phyloP scores from a whole-genome alignment of 2,888 invertebrate species.

The Elmis aenea region DNA sequence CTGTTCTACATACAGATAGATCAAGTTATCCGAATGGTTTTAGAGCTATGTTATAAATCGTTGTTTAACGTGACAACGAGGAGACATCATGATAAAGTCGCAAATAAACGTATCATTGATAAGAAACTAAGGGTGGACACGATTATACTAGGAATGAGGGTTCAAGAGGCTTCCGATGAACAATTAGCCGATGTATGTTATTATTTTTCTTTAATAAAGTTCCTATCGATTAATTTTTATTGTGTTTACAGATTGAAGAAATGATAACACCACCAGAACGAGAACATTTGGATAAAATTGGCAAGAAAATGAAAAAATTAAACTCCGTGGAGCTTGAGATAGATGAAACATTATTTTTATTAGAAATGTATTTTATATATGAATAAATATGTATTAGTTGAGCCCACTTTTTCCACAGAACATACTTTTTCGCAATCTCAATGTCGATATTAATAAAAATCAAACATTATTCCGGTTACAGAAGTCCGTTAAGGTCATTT shows the following conservation, averaged over 20 bases:
- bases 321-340: constrained; percentile 74
- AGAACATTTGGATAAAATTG: constrained; percentile 68
- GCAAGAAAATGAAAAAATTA: constrained; percentile 69
- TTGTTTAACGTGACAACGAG: constrained; percentile 65
- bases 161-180: constrained; percentile 70
- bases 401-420: no score
- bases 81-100: constrained; percentile 58
- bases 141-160: constrained; percentile 72
- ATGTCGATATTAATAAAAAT: no score
- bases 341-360: constrained; percentile 76
- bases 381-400: constrained; percentile 32
- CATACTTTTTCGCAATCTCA: no score
- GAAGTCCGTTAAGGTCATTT: no score
- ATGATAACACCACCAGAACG: constrained; percentile 83
- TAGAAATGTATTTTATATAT: constrained; percentile 70
- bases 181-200: constrained; percentile 71
- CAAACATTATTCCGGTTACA: no score
- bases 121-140: constrained; percentile 83
- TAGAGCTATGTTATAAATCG: constrained; percentile 68
- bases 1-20: constrained; percentile 69
- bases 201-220: constrained; percentile 1
- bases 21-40: constrained; percentile 62
- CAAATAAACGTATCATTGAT: constrained; percentile 75
- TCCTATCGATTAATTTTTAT: constrained; percentile 10
- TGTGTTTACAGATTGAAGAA: constrained; percentile 64